Base-by-base conservation (phyloP, 2,797 vertebrate genomes). In the Bradypodion ventrale region DNA sequence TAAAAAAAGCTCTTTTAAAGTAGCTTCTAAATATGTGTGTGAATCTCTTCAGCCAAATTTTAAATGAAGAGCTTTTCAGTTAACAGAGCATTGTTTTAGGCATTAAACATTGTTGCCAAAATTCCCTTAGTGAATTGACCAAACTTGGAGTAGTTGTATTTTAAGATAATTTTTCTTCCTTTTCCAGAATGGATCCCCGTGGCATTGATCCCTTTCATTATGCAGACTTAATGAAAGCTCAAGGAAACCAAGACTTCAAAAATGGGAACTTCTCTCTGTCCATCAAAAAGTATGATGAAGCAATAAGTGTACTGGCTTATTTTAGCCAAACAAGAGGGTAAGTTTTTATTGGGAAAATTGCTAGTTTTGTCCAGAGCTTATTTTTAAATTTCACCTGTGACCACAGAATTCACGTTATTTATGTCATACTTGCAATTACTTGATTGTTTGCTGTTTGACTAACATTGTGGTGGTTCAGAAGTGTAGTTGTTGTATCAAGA, bases 231-330 rank as follows among this genome's bases (percentile, higher is more conserved):
- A 85, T 95, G 84, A 93, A 83, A 83, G 75, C 89, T 60, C 89
- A 87, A 44, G 95, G 96, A 73, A 95, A 94, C 82, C 90, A 94
- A 78, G 92, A 88, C 59, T 94, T 95, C 80, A 95, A 87, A 92
- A 93, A 91, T 68, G 94, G 95, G 5, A 94, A 93, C 88, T 96
- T 94, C 42, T 56, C 90, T 70, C 72, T 93, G 90, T 95, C 95
- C 83, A 93, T 95, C 92, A 92, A 65, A 73, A 94, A 94, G 65
- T 96, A 96, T 0, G 95, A 95, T 29, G 92, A 95, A 90, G 94
- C 95, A 88, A 89, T 95, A 7, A 76, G 75, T 9, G 59, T 77
- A 0, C 89, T 95, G 1, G 5, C 40, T 12, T 86, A 69, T 72
- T 82, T 94, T n/a, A 73, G 74, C n/a, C 91, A 90, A 0, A 88